phyloP scores from a whole-genome alignment of 2,888 invertebrate genomes.

The Helobdella robusta region DNA sequence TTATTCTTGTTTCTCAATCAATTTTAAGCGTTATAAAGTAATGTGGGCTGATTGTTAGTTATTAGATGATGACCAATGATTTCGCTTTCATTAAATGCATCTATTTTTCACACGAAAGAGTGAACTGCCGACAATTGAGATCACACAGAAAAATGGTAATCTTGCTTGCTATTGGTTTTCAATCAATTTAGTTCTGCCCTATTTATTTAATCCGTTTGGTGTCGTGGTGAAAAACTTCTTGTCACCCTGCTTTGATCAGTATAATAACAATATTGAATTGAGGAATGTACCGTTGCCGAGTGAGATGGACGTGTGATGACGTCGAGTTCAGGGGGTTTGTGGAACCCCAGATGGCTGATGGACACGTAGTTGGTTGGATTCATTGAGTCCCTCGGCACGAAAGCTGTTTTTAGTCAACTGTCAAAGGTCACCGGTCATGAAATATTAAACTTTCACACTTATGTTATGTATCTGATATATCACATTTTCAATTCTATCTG shows the following conservation, averaged over 20 bases:
- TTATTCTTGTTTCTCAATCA: background rate
- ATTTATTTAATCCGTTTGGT: background rate
- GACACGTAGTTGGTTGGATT: slow-evolving; percentile 45
- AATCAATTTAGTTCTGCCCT: background rate
- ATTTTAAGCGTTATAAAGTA: background rate
- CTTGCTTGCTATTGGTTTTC: background rate
- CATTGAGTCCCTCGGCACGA: too few relatives aligned
- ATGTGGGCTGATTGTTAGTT: background rate
- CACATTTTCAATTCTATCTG: too few relatives aligned
- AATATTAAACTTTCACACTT: too few relatives aligned
- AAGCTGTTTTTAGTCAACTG: too few relatives aligned
- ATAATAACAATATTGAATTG: too few relatives aligned
- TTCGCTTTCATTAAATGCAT: background rate
- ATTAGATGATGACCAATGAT: background rate
- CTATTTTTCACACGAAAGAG: too few relatives aligned
- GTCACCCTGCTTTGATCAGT: too few relatives aligned
- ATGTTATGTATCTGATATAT: too few relatives aligned
- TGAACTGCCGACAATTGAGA: too few relatives aligned
- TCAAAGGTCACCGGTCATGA: too few relatives aligned
- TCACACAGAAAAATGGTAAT: too few relatives aligned
- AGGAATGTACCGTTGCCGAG: slow-evolving; percentile 41
- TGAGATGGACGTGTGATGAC: slow-evolving; percentile 45
- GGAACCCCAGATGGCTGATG: slow-evolving; percentile 48
- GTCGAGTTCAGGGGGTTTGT: slow-evolving; percentile 45
- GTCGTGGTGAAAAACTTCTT: too few relatives aligned